Conservation (phyloP, 2,888 invertebrate species). For the Emmelina monodactyla region DNA sequence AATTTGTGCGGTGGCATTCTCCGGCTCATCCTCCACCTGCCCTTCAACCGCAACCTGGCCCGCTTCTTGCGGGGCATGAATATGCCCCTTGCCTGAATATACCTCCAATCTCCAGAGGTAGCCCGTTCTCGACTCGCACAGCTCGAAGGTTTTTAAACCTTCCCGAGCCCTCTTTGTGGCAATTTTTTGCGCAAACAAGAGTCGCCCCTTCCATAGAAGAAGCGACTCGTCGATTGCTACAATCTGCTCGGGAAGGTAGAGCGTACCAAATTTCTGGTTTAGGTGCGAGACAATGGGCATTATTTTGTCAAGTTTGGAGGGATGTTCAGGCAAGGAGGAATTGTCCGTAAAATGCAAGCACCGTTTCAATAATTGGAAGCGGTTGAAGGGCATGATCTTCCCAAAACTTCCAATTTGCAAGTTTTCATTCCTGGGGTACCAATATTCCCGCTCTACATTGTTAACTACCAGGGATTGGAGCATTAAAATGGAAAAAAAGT, state of each 20-base stretch:
- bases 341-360: constrained; percentile 12
- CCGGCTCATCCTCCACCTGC: constrained; percentile 9
- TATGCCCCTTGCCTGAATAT: constrained; percentile 15
- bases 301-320: constrained; percentile 9
- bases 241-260: constrained; percentile 11
- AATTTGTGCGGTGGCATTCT: constrained; percentile 16
- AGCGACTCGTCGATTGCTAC: constrained; percentile 14
- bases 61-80: constrained; percentile 6
- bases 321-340: constrained; percentile 1
- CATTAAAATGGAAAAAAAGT: constrained; percentile 8
- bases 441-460: constrained; percentile 10
- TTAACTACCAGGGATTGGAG: constrained; percentile 7
- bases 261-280: constrained; percentile 9
- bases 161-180: constrained; percentile 15
- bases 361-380: constrained; percentile 9
- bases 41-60: not conserved
- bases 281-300: constrained; percentile 4
- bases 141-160: constrained; percentile 18
- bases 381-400: constrained; percentile 8
- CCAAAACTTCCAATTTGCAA: constrained; percentile 3
- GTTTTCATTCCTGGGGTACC: constrained; percentile 5
- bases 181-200: constrained; percentile 11
- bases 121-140: constrained; percentile 16
- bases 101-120: constrained; percentile 17
- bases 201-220: constrained; percentile 10